Percentiles rank a stretch among this genome's conserved stretches.
phyloP scores from a whole-genome alignment of 1,140 invertebrate species.

The Lepidostoma basale region DNA sequence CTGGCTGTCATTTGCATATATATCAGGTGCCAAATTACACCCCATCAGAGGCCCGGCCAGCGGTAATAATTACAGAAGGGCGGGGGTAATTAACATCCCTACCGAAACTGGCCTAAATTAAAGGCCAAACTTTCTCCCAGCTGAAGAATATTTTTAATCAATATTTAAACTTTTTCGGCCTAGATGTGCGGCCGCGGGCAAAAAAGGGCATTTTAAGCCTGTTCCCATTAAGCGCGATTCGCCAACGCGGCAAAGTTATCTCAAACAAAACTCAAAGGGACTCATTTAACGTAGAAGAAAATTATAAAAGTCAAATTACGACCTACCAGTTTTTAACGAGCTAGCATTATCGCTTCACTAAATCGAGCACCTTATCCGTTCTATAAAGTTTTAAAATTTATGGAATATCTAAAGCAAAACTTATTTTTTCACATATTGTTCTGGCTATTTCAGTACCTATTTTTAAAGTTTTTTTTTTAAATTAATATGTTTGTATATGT shows the following conservation, averaged over 20 bases:
- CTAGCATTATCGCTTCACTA: too few species aligned
- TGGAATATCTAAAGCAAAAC: too few species aligned
- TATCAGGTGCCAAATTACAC: constrained; percentile 45
- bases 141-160: constrained; percentile 22
- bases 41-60: background rate
- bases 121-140: constrained; percentile 12
- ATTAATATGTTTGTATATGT: too few species aligned
- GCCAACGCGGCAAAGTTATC: background rate
- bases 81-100: constrained; percentile 10
- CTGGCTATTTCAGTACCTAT: too few species aligned
- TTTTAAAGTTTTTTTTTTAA: too few species aligned
- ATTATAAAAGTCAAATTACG: too few species aligned
- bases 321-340: too few species aligned
- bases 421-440: too few species aligned
- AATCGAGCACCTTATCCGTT: too few species aligned
- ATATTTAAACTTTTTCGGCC: constrained; percentile 22
- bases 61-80: background rate
- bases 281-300: too few species aligned
- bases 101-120: constrained; percentile 14
- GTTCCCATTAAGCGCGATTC: background rate
- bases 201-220: constrained; percentile 11
- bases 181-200: background rate
- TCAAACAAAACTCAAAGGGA: too few species aligned
- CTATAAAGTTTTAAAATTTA: constrained; percentile 13
- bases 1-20: constrained; percentile 45